Conservation (phyloP, 2,113 vertebrate genomes). For the Hylia prasina region DNA sequence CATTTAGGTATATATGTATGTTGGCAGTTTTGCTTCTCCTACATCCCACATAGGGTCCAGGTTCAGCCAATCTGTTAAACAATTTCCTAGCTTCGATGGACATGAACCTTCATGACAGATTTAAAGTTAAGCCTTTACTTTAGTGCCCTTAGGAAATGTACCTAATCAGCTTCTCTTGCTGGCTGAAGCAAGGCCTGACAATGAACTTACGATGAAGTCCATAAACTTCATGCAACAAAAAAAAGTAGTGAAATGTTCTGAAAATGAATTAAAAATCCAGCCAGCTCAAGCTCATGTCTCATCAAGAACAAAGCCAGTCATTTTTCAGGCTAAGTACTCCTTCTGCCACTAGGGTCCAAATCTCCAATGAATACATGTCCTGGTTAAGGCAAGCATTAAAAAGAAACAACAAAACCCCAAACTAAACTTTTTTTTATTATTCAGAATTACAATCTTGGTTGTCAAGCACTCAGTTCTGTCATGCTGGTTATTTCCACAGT, state of each 20-base stretch:
- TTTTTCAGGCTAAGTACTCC: not conserved
- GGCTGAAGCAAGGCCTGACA: not conserved
- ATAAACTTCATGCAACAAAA: not conserved
- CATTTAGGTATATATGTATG: not conserved
- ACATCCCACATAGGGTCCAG: not conserved
- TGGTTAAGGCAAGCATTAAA: not conserved
- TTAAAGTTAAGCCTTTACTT: not conserved
- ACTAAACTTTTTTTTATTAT: not conserved
- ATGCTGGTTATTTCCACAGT: not conserved
- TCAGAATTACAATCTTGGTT: not conserved
- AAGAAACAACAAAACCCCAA: not conserved
- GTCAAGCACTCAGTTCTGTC: not conserved
- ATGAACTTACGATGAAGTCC: not conserved
- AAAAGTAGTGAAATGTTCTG: not conserved
- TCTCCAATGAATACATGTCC: not conserved
- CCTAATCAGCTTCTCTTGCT: not conserved
- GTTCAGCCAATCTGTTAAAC: not conserved
- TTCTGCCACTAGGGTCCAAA: not conserved
- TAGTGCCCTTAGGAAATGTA: not conserved
- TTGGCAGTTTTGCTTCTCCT: not conserved
- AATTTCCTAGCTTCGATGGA: not conserved
- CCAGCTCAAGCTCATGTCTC: not conserved
- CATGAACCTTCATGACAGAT: not conserved
- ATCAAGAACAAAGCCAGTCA: not conserved
- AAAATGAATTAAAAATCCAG: not conserved